Conservation (phyloP, 2,888 invertebrate genomes). For the Neoascia interrupta region DNA sequence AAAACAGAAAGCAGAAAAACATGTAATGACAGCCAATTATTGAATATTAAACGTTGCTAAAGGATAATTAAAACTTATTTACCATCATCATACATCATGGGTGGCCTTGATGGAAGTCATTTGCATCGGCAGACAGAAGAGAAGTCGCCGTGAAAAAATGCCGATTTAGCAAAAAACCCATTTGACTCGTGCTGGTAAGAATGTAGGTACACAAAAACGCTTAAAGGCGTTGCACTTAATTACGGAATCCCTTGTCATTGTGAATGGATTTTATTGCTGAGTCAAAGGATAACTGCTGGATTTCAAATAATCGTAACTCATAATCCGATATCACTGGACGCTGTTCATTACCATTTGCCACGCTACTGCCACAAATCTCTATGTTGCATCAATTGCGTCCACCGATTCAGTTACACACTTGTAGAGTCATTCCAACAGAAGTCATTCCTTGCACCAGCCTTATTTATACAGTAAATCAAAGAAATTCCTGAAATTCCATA, state of each 20-base stretch:
- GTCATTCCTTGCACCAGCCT: too few species aligned
- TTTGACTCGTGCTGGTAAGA: slow-evolving; percentile 49
- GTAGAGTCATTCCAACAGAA: too few species aligned
- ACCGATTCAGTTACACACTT: too few species aligned
- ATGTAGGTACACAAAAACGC: background rate
- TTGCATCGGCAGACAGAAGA: slow-evolving; percentile 8
- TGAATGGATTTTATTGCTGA: background rate
- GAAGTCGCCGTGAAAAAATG: slow-evolving; percentile 5
- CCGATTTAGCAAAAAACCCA: background rate
- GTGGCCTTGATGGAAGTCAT: slow-evolving; percentile 40
- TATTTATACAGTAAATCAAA: too few species aligned
- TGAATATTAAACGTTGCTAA: slow-evolving; percentile 18
- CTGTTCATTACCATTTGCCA: too few species aligned
- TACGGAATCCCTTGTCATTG: slow-evolving; percentile 27
- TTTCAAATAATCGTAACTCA: too few species aligned
- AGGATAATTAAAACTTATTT: slow-evolving; percentile 48
- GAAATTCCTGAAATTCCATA: slow-evolving; percentile 65
- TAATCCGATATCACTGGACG: too few species aligned
- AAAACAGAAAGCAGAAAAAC: background rate
- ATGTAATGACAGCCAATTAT: slow-evolving; percentile 29
- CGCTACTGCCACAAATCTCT: too few species aligned
- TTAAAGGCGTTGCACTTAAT: slow-evolving; percentile 20
- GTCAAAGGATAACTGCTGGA: background rate
- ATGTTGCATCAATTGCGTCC: too few species aligned
- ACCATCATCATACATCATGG: slow-evolving; percentile 29